Evolutionary conservation across 2,888 invertebrate species (phyloP).

Genomic region (Phalangium opilio): DNA sequence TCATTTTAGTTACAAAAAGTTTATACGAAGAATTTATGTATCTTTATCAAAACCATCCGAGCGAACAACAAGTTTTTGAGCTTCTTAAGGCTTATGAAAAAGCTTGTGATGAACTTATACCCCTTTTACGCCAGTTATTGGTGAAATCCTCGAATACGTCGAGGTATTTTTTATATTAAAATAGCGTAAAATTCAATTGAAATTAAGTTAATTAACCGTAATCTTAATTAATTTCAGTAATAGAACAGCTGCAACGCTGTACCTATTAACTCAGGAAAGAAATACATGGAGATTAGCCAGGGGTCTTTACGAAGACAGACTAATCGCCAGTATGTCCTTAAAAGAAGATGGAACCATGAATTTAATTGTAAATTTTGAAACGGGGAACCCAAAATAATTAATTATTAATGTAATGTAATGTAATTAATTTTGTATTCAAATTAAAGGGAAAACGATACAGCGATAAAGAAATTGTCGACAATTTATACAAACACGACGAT

Average conservation of each 20-base stretch:
- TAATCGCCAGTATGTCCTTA: constrained; percentile 26
- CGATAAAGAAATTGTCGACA: constrained; percentile 43
- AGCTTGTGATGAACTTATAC: no score
- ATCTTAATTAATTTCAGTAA: no score
- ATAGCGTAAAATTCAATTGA: no score
- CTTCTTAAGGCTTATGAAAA: no score
- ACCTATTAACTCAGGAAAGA: constrained; percentile 55
- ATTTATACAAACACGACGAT: constrained; percentile 42
- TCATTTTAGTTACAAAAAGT: no score
- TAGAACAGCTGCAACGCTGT: constrained; percentile 5
- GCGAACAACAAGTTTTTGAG: no score
- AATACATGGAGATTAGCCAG: constrained; percentile 76
- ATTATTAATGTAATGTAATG: not conserved
- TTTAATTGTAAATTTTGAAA: not conserved
- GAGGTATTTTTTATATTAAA: no score
- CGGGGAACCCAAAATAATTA: not conserved
- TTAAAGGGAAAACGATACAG: constrained; percentile 33
- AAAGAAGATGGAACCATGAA: constrained; percentile 21
- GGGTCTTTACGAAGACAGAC: constrained; percentile 64
- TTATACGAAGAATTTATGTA: no score
- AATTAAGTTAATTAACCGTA: no score
- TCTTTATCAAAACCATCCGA: no score
- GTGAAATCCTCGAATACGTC: no score
- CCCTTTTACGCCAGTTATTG: no score
- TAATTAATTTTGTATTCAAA: constrained; percentile 4